Evolutionary conservation across 2,797 vertebrate species (phyloP).

Genomic region (Natrix natrix): DNA sequence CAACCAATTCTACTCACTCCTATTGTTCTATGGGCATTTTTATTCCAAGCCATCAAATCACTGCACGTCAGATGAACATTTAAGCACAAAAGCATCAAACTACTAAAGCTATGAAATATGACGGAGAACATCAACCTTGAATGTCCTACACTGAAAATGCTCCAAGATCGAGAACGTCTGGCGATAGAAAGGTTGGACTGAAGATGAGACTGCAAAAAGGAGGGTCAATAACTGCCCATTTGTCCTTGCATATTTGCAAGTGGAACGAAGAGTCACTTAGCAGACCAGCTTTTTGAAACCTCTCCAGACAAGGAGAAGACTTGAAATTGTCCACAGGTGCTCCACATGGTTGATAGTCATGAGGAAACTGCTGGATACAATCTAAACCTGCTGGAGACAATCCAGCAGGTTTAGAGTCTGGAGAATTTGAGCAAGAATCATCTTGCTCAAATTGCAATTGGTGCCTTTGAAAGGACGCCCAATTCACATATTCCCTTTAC

Average conservation of each 20-base stretch:
- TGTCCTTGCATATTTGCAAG: not conserved
- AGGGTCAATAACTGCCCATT: not conserved
- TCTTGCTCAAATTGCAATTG: not conserved
- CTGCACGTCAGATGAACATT: not conserved
- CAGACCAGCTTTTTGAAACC: not conserved
- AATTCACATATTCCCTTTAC: not conserved
- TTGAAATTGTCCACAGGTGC: not conserved
- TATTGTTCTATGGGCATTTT: not conserved
- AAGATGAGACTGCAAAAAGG: not conserved
- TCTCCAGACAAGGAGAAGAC: not conserved
- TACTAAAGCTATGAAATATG: not conserved
- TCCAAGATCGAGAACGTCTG: not conserved
- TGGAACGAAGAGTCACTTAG: not conserved
- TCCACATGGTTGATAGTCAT: not conserved
- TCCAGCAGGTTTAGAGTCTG: not conserved
- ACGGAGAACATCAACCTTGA: not conserved
- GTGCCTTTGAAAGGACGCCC: not conserved
- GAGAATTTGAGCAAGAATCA: not conserved
- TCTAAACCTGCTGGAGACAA: not conserved
- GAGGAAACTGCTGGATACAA: not conserved
- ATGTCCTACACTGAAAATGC: not conserved
- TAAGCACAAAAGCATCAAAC: not conserved
- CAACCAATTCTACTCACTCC: not conserved
- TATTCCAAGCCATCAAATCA: not conserved
- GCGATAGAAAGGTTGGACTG: not conserved